These are phyloP conservation scores for Oceanites oceanicus DNA, from an alignment of 2,113 vertebrate genomes.

Conservation along the genomic window DNA sequence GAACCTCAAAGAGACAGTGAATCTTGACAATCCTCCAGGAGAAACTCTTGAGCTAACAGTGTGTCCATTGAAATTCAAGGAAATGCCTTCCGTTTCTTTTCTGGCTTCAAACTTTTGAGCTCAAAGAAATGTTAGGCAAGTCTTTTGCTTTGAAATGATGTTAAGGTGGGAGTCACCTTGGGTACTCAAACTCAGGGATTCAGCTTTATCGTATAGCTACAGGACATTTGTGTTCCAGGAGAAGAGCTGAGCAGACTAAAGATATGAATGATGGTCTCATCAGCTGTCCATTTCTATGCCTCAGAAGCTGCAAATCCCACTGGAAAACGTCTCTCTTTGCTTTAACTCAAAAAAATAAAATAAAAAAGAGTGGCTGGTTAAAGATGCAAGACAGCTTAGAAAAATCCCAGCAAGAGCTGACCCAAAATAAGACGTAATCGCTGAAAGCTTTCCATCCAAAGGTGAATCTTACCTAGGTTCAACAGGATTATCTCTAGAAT, in stretches of 20 bases:
- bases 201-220: background rate
- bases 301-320: background rate
- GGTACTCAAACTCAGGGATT: background rate
- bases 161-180: background rate
- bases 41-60: background rate
- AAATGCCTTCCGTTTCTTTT: background rate
- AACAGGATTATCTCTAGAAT: background rate
- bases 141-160: background rate
- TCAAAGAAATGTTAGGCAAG: background rate
- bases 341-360: background rate
- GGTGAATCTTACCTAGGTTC: background rate
- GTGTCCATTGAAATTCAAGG: slow-evolving; percentile 20
- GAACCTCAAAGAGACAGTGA: background rate
- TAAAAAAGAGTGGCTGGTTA: background rate
- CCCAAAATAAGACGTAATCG: background rate
- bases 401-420: background rate
- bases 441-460: background rate
- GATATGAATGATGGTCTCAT: background rate
- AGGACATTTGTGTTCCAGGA: background rate
- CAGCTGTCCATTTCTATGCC: background rate
- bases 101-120: background rate
- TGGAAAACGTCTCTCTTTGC: background rate
- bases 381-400: background rate
- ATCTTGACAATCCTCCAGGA: slow-evolving; percentile 30
- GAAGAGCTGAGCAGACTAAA: background rate